Evolutionary conservation across 2,888 invertebrate species (phyloP).

Genomic region (Beris chalybata): DNA sequence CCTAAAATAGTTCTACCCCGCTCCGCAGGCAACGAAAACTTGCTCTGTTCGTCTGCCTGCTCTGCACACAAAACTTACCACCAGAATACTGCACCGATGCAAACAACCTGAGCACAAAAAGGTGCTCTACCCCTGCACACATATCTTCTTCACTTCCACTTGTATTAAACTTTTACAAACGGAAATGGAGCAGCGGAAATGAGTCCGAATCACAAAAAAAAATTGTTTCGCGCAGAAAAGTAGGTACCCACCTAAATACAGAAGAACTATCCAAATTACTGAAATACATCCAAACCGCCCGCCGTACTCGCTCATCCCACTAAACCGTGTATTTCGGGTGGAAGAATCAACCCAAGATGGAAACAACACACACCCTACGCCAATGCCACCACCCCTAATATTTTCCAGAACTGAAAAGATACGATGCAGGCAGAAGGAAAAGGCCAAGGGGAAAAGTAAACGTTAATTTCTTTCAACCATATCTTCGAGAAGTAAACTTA

Average conservation of each 20-base stretch:
- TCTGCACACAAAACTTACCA: too few species aligned
- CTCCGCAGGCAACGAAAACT: too few species aligned
- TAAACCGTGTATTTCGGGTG: too few species aligned
- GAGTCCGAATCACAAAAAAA: constrained; percentile 34
- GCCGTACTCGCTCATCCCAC: too few species aligned
- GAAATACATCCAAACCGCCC: neutral
- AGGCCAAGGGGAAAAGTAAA: neutral
- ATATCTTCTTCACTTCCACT: too few species aligned
- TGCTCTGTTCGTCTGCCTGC: too few species aligned
- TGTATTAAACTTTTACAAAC: constrained; percentile 14
- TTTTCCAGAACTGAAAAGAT: neutral
- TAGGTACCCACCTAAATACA: neutral
- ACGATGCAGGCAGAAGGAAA: neutral
- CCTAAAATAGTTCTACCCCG: too few species aligned
- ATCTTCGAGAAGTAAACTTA: neutral
- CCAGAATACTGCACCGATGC: too few species aligned
- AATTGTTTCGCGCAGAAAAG: constrained; percentile 1
- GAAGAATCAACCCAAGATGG: neutral
- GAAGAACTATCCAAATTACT: too few species aligned
- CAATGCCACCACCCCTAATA: neutral
- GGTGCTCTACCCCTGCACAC: too few species aligned
- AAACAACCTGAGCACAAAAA: too few species aligned
- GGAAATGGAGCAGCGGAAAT: constrained; percentile 42
- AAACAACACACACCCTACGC: neutral
- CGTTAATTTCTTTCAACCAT: constrained; percentile 5